phyloP scores from a whole-genome alignment of 2,888 invertebrate genomes.

The Tachina grossa region DNA sequence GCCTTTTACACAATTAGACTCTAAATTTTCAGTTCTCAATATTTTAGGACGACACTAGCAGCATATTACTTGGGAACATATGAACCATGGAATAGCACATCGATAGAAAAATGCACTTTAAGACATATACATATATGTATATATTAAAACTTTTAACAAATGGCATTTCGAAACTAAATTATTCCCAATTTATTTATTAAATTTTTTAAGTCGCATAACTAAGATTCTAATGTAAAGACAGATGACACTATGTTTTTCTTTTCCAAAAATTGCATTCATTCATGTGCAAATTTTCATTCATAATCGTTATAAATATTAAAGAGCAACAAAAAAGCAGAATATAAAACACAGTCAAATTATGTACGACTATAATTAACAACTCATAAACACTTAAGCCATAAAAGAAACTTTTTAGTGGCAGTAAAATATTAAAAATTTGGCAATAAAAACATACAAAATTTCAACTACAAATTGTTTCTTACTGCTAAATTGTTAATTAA shows the following conservation, averaged over 20 bases:
- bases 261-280: conserved; percentile 46
- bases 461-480: conserved; percentile 53
- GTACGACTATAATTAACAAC: conserved; percentile 66
- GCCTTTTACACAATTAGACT: no score
- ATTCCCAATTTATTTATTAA: no score
- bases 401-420: conserved; percentile 46
- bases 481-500: conserved; percentile 37
- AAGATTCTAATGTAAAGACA: conserved; percentile 9
- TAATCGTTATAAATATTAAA: conserved; percentile 19
- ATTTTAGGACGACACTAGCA: no score
- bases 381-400: conserved; percentile 59
- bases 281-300: conserved; percentile 44
- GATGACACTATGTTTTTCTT: background rate
- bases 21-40: no score
- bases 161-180: background rate
- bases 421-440: conserved; percentile 55
- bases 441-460: conserved; percentile 59
- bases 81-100: no score
- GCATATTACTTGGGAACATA: no score
- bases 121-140: no score
- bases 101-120: no score
- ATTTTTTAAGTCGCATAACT: background rate
- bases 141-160: no score
- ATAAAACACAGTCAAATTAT: conserved; percentile 43
- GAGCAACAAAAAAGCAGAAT: conserved; percentile 24